Conservation (phyloP, 2,797 vertebrate species). For the Myripristis murdjan region DNA sequence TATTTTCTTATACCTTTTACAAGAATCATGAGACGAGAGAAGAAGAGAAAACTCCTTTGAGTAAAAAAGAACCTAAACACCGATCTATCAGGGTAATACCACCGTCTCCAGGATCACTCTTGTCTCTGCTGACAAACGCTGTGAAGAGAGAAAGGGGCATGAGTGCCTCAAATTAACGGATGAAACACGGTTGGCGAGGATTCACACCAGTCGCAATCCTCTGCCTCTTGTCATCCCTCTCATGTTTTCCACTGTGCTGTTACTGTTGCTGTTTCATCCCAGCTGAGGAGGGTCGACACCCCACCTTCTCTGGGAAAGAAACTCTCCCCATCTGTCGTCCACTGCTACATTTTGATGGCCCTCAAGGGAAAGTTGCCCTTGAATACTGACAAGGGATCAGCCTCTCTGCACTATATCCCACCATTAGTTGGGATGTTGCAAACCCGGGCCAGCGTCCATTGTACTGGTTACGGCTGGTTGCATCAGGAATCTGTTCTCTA, state of each 20-base stretch:
- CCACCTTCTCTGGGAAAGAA: constrained; percentile 46
- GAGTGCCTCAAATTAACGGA: not conserved
- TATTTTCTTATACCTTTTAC: too few species aligned
- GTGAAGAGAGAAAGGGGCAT: too few species aligned
- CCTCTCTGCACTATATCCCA: constrained; percentile 34
- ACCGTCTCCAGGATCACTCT: too few species aligned
- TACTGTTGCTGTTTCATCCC: constrained; percentile 14
- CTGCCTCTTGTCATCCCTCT: constrained; percentile 23
- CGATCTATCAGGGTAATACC: too few species aligned
- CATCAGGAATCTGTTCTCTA: constrained; percentile 65
- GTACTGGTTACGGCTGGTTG: constrained; percentile 64
- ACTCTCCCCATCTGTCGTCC: constrained; percentile 54
- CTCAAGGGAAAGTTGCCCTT: constrained; percentile 67
- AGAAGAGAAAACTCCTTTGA: too few species aligned
- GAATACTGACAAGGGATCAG: constrained; percentile 61
- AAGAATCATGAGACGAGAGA: too few species aligned
- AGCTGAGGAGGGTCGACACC: constrained; percentile 28
- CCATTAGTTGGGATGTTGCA: constrained; percentile 55
- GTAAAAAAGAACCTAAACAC: too few species aligned
- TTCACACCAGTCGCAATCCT: constrained; percentile 7
- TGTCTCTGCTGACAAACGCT: too few species aligned
- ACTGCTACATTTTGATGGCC: constrained; percentile 63
- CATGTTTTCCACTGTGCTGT: constrained; percentile 19
- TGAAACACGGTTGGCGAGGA: constrained; percentile 1
- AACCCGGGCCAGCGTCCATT: constrained; percentile 54